phyloP scores from a whole-genome alignment of 2,113 vertebrate genomes.

The Mugil cephalus region DNA sequence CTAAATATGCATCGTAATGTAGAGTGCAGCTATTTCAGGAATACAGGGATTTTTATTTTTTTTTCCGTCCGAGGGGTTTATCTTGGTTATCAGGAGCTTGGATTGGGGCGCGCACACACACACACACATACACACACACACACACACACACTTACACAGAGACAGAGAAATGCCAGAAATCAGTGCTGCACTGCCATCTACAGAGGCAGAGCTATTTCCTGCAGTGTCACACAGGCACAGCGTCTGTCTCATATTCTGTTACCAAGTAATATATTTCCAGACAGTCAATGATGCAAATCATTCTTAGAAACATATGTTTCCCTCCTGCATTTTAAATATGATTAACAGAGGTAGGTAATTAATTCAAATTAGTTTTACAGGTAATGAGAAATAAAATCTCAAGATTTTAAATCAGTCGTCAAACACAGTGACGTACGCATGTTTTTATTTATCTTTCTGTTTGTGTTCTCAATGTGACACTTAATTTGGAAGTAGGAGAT shows the following conservation, averaged over 20 bases:
- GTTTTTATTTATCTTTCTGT: too few species aligned
- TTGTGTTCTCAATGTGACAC: too few species aligned
- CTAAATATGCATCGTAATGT: constrained; percentile 2
- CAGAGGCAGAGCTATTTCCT: constrained; percentile 47
- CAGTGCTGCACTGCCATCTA: constrained; percentile 74
- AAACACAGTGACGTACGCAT: too few species aligned
- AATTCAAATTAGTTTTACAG: too few species aligned
- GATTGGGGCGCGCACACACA: not conserved
- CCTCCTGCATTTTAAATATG: not conserved
- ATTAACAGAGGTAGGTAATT: too few species aligned
- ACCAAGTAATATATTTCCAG: not conserved
- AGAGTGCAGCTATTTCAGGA: constrained; percentile 39
- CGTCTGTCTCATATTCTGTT: not conserved
- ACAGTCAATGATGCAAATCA: not conserved
- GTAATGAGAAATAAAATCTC: too few species aligned
- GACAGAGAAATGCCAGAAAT: constrained; percentile 20
- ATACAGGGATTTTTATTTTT: constrained; percentile 1
- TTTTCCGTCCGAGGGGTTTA: constrained; percentile 45
- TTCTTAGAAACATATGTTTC: not conserved
- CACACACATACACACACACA: constrained; percentile 25
- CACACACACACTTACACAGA: not conserved
- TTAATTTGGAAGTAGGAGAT: too few species aligned
- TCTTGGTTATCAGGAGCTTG: constrained; percentile 37
- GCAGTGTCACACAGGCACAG: constrained; percentile 18
- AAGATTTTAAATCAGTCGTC: too few species aligned